phyloP scores from a whole-genome alignment of 2,113 vertebrate species.

The Phylloscopus whistleri region DNA sequence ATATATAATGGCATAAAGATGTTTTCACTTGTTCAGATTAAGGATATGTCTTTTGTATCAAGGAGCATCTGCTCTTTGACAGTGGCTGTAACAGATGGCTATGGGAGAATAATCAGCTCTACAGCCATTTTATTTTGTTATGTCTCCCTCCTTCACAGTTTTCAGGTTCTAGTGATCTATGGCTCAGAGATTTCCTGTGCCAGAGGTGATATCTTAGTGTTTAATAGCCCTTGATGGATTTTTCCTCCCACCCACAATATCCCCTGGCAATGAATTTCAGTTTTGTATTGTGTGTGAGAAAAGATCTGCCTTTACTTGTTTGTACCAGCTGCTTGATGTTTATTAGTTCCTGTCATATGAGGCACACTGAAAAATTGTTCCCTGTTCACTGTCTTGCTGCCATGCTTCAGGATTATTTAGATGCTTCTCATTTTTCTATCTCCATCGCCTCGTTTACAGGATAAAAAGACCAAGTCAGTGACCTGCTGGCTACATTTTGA shows the following conservation, averaged over 20 bases:
- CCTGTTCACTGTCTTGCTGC: not conserved
- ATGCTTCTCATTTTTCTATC: not conserved
- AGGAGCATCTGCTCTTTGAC: not conserved
- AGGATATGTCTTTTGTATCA: not conserved
- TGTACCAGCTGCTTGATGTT: not conserved
- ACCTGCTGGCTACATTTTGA: not conserved
- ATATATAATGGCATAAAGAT: not conserved
- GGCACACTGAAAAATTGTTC: not conserved
- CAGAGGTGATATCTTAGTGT: not conserved
- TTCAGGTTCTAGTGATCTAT: not conserved
- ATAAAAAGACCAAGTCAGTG: not conserved
- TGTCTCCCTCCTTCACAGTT: not conserved
- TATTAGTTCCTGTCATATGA: not conserved
- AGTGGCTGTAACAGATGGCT: not conserved
- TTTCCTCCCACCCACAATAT: not conserved
- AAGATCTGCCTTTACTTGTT: constrained; percentile 4
- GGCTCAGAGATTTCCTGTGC: not conserved
- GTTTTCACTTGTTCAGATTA: not conserved
- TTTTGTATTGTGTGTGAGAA: not conserved
- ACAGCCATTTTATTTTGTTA: not conserved
- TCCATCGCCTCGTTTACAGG: not conserved
- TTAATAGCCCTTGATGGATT: constrained; percentile 8
- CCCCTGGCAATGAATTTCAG: not conserved
- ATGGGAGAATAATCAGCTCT: not conserved
- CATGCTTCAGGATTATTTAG: not conserved